Evolutionary conservation across 2,797 vertebrate species (phyloP).

Genomic region (Prunella strophiata): DNA sequence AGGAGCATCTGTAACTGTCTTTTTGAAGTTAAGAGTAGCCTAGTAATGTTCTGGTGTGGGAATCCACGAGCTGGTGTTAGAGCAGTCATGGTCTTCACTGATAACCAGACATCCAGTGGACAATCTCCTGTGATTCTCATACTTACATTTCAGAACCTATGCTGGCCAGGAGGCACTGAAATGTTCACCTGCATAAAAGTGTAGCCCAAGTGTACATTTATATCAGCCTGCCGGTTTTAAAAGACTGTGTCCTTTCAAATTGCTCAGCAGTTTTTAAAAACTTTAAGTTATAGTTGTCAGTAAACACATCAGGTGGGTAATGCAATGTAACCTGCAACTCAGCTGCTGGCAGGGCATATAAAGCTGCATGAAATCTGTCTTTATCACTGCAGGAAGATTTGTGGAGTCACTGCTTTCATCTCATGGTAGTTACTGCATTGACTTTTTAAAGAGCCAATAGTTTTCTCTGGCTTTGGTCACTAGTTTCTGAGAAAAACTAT

Average conservation of each 20-base stretch:
- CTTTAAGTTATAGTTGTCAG: not conserved
- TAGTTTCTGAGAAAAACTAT: not conserved
- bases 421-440: not conserved
- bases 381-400: not conserved
- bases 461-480: not conserved
- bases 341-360: not conserved
- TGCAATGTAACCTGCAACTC: not conserved
- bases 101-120: not conserved
- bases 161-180: not conserved
- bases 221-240: not conserved
- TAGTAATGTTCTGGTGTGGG: not conserved
- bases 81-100: not conserved
- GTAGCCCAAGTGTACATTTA: not conserved
- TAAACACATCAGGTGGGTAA: not conserved
- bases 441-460: not conserved
- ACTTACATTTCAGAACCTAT: not conserved
- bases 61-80: not conserved
- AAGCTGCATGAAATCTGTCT: not conserved
- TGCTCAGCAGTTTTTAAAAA: not conserved
- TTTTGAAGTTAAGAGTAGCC: not conserved
- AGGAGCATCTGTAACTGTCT: not conserved
- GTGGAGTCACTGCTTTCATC: not conserved
- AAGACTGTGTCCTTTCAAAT: not conserved
- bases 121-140: not conserved
- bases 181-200: not conserved